A percentile compares a stretch with the other conserved stretches of the same genome.
Evolutionary conservation across 2,113 vertebrate species (phyloP).

Genomic region (Ahaetulla prasina): DNA sequence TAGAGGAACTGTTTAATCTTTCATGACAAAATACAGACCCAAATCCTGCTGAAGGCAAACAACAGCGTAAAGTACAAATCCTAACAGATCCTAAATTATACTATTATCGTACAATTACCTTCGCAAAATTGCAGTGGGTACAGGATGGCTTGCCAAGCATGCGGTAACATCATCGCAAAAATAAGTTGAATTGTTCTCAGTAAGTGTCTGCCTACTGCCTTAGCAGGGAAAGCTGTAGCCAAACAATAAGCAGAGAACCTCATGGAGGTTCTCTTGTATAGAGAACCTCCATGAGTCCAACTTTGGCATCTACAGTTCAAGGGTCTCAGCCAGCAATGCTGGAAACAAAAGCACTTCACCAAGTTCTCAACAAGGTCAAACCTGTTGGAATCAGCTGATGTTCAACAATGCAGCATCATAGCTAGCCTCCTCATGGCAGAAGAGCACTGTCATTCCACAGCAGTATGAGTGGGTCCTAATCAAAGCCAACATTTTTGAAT

Average conservation of each 20-base stretch:
- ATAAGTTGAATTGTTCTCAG: background rate
- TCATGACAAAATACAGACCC: conserved; percentile 8
- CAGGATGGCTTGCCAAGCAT: background rate
- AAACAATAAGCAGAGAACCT: background rate
- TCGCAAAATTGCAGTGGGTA: background rate
- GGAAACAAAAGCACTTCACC: background rate
- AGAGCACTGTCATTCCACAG: background rate
- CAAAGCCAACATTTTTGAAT: background rate
- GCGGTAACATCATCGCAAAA: background rate
- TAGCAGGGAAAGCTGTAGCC: background rate
- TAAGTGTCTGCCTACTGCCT: background rate
- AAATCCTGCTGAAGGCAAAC: background rate
- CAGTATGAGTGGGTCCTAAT: background rate
- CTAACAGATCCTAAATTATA: background rate
- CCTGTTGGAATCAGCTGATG: background rate
- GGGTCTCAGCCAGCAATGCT: background rate
- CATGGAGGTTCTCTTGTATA: accelerated
- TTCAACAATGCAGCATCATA: background rate
- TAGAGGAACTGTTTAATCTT: background rate
- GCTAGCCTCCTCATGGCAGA: background rate
- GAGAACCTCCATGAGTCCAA: background rate
- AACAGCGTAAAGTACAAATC: background rate
- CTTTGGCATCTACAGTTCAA: background rate
- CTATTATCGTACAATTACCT: background rate
- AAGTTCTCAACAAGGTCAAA: background rate